A percentile compares a stretch with the other conserved stretches of the same genome.
phyloP scores from a whole-genome alignment of 2,113 vertebrate species.

The Macroglossus sobrinus region DNA sequence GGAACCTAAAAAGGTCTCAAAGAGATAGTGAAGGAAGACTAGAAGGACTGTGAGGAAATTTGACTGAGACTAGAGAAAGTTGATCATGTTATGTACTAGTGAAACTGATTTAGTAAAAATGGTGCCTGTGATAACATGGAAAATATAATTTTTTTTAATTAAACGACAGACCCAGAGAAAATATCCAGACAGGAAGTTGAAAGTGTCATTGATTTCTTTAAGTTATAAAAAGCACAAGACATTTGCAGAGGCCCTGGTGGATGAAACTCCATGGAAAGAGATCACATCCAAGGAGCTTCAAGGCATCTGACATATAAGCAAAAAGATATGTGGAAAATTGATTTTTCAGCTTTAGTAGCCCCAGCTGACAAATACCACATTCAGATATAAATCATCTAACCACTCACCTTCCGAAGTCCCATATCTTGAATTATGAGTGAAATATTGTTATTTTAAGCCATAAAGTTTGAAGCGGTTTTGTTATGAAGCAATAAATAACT shows the following conservation, averaged over 20 bases:
- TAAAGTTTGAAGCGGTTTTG: neutral
- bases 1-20: neutral
- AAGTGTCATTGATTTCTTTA: neutral
- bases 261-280: neutral
- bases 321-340: neutral
- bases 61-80: neutral
- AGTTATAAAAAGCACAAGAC: neutral
- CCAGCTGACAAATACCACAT: neutral
- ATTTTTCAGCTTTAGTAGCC: neutral
- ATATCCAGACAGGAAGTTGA: neutral
- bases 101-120: neutral
- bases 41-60: neutral
- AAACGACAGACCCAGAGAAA: neutral
- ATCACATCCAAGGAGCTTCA: neutral
- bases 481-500: neutral
- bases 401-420: neutral
- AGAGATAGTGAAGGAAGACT: neutral
- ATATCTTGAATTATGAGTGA: neutral
- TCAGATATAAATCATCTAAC: neutral
- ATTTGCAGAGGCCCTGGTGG: neutral
- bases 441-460: neutral
- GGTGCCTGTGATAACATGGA: neutral
- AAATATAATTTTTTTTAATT: neutral
- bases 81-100: too few relatives aligned
- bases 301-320: neutral